Conservation (phyloP, 2,888 invertebrate species). For the Phoronis australis region DNA sequence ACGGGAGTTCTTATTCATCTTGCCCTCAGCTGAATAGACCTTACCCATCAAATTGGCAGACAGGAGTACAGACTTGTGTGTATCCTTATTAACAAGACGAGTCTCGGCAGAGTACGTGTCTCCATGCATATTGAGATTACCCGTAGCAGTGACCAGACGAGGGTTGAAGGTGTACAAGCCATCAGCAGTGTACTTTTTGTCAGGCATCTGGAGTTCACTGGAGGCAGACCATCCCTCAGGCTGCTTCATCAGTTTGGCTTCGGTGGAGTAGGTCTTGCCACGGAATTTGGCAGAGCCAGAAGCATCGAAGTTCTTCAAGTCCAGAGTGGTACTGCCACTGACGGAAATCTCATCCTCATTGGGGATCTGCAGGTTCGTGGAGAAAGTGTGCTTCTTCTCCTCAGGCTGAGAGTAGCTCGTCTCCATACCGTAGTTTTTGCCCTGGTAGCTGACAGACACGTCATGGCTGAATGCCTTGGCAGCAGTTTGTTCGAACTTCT, state of each 20-base stretch:
- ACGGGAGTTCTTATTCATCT: constrained; percentile 17
- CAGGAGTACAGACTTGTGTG: constrained; percentile 8
- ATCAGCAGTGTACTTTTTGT: too few relatives aligned
- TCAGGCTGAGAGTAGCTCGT: not conserved
- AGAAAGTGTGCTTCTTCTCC: not conserved
- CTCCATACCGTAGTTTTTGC: not conserved
- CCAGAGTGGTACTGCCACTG: not conserved
- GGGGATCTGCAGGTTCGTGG: not conserved
- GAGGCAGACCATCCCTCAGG: constrained; percentile 23
- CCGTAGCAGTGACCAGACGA: not conserved
- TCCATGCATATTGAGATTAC: not conserved
- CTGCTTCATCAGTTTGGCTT: constrained; percentile 18
- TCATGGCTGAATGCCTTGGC: too few relatives aligned
- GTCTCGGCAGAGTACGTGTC: constrained; percentile 16
- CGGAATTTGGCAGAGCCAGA: not conserved
- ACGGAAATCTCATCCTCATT: not conserved
- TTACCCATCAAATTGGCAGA: constrained; percentile 6
- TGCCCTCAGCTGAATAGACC: constrained; percentile 6
- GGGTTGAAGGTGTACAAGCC: not conserved
- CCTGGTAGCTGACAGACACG: too few relatives aligned
- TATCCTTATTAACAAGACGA: constrained; percentile 10
- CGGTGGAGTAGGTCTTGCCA: not conserved
- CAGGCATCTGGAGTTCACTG: constrained; percentile 19
- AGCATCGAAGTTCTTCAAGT: not conserved
- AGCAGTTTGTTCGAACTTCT: too few relatives aligned